Conservation (phyloP, 2,888 invertebrate genomes). For the Watsonalla cultraria region DNA sequence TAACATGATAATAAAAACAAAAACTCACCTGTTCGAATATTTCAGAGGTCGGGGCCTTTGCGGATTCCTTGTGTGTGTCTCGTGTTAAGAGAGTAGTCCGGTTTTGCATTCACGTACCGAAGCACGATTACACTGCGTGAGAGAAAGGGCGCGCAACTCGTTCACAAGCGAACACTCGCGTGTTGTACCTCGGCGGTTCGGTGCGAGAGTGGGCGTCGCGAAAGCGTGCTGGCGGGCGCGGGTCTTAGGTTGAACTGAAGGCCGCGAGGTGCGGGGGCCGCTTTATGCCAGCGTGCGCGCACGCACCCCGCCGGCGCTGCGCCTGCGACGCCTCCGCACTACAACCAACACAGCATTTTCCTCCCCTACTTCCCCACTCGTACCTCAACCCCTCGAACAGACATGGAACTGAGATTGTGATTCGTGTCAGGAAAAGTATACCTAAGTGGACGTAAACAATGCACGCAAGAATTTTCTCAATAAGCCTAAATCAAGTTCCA, state of each 20-base stretch:
- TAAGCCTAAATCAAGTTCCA: not conserved
- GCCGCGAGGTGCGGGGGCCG: conserved; percentile 73
- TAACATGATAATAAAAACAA: conserved; percentile 15
- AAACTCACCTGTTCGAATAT: conserved; percentile 58
- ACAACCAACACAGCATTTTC: conserved; percentile 13
- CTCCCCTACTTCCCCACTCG: conserved; percentile 3
- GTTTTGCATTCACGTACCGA: conserved; percentile 75
- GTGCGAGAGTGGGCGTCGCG: conserved; percentile 62
- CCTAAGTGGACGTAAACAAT: too few species aligned
- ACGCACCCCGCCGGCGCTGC: conserved; percentile 44
- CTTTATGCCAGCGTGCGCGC: conserved; percentile 55
- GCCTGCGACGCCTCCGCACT: conserved; percentile 25
- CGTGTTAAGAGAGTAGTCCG: conserved; percentile 68
- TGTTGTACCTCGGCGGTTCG: conserved; percentile 52
- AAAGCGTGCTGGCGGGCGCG: conserved; percentile 63
- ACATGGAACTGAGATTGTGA: too few species aligned
- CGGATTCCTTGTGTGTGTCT: conserved; percentile 54
- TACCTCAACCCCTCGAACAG: too few species aligned
- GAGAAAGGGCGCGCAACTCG: conserved; percentile 74
- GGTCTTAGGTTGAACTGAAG: conserved; percentile 68
- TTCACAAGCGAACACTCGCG: conserved; percentile 66
- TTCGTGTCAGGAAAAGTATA: too few species aligned
- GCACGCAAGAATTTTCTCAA: not conserved
- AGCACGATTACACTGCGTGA: conserved; percentile 74
- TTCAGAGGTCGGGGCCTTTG: conserved; percentile 45